phyloP scores from a whole-genome alignment of 1,140 invertebrate genomes.

The Pentalonia nigronervosa region DNA sequence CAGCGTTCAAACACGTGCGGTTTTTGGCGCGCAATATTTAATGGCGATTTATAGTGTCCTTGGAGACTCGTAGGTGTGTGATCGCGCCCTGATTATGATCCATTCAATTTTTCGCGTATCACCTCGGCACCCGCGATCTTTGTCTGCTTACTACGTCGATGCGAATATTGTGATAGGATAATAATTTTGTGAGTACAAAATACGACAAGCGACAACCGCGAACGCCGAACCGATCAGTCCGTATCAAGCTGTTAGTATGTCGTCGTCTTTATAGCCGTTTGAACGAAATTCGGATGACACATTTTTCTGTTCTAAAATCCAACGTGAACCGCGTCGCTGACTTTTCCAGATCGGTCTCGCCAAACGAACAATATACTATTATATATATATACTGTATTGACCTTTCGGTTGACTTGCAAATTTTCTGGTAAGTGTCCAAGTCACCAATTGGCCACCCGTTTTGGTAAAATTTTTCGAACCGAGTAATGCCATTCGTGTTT shows the following conservation, averaged over 20 bases:
- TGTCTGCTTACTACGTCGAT: background rate
- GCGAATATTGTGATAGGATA: background rate
- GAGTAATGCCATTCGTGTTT: background rate
- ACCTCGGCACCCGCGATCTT: background rate
- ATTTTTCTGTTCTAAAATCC: background rate
- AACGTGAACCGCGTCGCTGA: background rate
- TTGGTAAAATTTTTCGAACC: background rate
- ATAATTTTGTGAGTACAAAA: background rate
- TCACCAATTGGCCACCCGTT: background rate
- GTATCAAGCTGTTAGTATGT: background rate
- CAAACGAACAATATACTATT: background rate
- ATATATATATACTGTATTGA: too few species aligned
- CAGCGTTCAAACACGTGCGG: background rate
- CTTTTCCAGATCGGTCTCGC: background rate
- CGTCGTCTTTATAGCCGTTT: too few species aligned
- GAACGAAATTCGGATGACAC: background rate
- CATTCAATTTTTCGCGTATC: constrained; percentile 32
- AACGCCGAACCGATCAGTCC: background rate
- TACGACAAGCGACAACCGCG: background rate
- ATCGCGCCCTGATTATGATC: constrained; percentile 37
- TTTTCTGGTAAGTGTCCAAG: constrained; percentile 42
- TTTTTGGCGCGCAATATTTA: constrained; percentile 40
- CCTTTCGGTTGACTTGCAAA: background rate
- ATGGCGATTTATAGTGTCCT: constrained; percentile 19
- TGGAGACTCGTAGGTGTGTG: constrained; percentile 50